A percentile compares a stretch with the other conserved stretches of the same genome.
phyloP scores from a whole-genome alignment of 2,113 vertebrate species.

The Heterotilapia buettikoferi region DNA sequence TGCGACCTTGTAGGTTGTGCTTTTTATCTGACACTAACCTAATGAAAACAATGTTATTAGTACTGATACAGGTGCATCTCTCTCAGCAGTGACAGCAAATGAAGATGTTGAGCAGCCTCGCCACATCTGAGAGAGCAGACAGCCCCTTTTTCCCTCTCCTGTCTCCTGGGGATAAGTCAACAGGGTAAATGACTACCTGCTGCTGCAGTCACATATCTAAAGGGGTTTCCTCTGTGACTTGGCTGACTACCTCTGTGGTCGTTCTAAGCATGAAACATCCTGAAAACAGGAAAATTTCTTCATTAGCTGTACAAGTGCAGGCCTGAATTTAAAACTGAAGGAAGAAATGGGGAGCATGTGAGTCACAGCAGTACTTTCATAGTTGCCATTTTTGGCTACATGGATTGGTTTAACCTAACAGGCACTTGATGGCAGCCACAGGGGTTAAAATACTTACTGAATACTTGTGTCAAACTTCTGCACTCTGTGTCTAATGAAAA shows the following conservation, averaged over 20 bases:
- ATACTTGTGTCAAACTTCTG: background rate
- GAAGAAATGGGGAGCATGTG: background rate
- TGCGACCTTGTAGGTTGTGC: background rate
- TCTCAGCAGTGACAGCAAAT: constrained; percentile 3
- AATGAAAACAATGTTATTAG: constrained; percentile 37
- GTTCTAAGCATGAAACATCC: background rate
- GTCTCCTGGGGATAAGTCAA: constrained; percentile 34
- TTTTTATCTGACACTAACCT: constrained; percentile 12
- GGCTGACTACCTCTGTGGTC: background rate
- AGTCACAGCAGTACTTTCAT: background rate
- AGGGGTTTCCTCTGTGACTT: background rate
- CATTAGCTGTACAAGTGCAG: background rate
- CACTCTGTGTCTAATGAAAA: background rate
- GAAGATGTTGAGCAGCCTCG: background rate
- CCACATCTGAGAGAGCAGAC: constrained; percentile 15
- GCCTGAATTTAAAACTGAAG: background rate
- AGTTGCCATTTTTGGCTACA: background rate
- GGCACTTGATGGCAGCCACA: background rate
- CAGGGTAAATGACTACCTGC: constrained; percentile 29
- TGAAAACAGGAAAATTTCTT: background rate
- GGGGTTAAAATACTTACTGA: background rate
- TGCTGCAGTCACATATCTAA: background rate
- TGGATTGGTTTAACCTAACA: background rate
- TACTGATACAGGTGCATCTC: constrained; percentile 12
- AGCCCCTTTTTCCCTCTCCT: background rate